Percentiles rank a stretch among this genome's conserved stretches.
Conservation (phyloP, 2,888 invertebrate species). For the Pterostichus niger region DNA sequence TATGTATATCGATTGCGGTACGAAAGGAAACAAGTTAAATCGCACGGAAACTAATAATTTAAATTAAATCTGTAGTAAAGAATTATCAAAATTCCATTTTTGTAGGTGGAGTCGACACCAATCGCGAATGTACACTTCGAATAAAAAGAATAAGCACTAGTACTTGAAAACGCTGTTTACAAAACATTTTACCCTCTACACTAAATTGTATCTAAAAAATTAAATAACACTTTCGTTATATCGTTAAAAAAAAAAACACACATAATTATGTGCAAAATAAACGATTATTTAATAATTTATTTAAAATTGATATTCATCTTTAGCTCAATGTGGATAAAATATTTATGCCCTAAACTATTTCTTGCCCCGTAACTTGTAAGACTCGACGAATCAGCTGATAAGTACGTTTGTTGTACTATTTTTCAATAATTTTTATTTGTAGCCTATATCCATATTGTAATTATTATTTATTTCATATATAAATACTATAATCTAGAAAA, state of each 20-base stretch:
- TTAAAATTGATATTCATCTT: neutral
- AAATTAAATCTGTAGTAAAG: constrained; percentile 57
- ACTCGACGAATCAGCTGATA: constrained; percentile 55
- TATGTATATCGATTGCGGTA: constrained; percentile 23
- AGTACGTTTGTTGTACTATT: constrained; percentile 55
- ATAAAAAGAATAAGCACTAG: constrained; percentile 54
- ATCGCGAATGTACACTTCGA: constrained; percentile 62
- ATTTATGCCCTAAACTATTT: constrained; percentile 7
- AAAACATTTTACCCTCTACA: neutral
- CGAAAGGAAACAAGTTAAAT: constrained; percentile 33
- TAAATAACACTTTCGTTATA: neutral
- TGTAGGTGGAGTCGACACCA: constrained; percentile 65
- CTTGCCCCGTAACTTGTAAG: neutral
- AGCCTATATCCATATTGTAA: neutral
- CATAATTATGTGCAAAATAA: neutral
- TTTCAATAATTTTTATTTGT: constrained; percentile 5
- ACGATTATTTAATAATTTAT: neutral
- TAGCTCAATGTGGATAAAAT: neutral
- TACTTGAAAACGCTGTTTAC: neutral
- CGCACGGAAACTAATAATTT: constrained; percentile 58
- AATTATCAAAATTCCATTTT: constrained; percentile 63
- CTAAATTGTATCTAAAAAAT: neutral
- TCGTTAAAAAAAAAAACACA: neutral
- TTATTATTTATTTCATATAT: constrained; percentile 13
- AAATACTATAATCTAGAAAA: neutral